phyloP scores from a whole-genome alignment of 1,140 invertebrate species.

The Homarus americanus region DNA sequence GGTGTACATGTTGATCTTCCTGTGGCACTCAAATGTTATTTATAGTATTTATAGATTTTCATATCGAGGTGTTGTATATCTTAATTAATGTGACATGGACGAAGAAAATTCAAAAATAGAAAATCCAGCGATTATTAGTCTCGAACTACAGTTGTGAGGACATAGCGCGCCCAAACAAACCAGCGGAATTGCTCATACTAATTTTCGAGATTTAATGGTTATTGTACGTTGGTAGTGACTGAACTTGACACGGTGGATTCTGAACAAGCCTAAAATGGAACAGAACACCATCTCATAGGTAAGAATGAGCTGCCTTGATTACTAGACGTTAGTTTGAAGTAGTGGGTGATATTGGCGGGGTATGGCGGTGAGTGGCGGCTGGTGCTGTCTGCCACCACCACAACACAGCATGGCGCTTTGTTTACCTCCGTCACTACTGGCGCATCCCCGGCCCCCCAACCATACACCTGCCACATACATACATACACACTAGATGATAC shows the following conservation, averaged over 20 bases:
- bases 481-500: constrained; percentile 3
- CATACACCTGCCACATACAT: neutral
- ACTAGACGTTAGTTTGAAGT: too few species aligned
- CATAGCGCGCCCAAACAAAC: constrained; percentile 56
- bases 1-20: neutral
- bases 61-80: neutral
- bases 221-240: neutral
- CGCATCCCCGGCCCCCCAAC: neutral
- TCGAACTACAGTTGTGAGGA: constrained; percentile 26
- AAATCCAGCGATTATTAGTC: neutral
- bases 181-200: constrained; percentile 9
- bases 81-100: neutral
- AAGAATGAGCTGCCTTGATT: neutral
- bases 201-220: constrained; percentile 14
- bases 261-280: neutral
- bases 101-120: neutral
- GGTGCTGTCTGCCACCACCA: neutral
- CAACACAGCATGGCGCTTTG: constrained; percentile 4
- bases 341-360: neutral
- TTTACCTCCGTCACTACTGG: constrained; percentile 11
- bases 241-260: neutral
- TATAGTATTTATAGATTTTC: neutral
- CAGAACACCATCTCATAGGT: neutral
- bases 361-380: neutral
- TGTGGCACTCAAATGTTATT: neutral